Base-by-base conservation (phyloP, 2,888 invertebrate genomes). In the Tinea semifulvella region DNA sequence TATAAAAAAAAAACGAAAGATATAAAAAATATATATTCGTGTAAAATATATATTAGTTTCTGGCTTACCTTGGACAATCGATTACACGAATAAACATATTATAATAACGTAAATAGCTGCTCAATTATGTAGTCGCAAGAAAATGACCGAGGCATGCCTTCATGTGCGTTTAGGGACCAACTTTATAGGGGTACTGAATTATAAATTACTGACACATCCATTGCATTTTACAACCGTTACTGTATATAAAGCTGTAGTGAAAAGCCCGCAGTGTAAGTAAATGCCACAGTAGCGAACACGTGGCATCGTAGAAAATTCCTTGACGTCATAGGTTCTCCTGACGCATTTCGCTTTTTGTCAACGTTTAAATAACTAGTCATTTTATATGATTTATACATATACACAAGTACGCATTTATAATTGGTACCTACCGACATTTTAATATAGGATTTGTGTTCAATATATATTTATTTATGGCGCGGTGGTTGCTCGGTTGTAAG, bases 281-380 rank as follows among this genome's bases (percentile, higher is more conserved):
- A 31, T n/a, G 13, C 13, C 11, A 11, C 31, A 31, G 31, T 11
- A 31, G 3, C 31, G 31, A 31, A 31, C 31, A 31, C 31, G 5
- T 11, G 2, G 6, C 6, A 3, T 7, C 14, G 18, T 2, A 36
- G 36, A 36, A 36, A 36, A 10, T 36, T 36, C 36, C 36, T 14
- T 36, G 36, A 36, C 36, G 36, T 36, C 36, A 36, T 36, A 18
- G 36, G 18, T 36, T 7, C 31, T 13, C 13, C 31, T 31, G 31
- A 31, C 31, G 31, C 31, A 31, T 31, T 14, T 31, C 31, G 31
- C 13, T 13, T 31, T 31, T 31, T 31, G 11, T n/a, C n/a, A n/a
- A n/a, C n/a, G n/a, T n/a, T n/a, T n/a, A n/a, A n/a, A n/a, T n/a
- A n/a, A n/a, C n/a, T n/a, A n/a, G n/a, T n/a, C n/a, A n/a, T n/a